These are phyloP conservation scores for Drosophila subpulchrella DNA, from an alignment of 1,140 invertebrate species.

Conservation along the genomic window DNA sequence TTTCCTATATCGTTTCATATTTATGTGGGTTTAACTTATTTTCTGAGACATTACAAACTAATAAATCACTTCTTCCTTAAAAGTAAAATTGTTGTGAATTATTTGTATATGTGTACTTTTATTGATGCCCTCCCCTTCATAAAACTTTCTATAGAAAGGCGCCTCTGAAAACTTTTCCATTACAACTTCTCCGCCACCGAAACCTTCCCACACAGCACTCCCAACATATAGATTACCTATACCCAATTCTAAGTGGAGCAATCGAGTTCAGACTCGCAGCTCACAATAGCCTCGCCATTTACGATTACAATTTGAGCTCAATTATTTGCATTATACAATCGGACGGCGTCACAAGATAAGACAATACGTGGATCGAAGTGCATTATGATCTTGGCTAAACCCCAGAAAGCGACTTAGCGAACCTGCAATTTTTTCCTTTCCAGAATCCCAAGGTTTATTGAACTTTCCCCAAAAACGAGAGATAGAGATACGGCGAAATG, in stretches of 20 bases:
- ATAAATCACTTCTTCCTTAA: too few species aligned
- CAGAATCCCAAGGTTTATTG: slow-evolving; percentile 57
- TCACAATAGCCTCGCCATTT: slow-evolving; percentile 56
- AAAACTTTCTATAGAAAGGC: neutral
- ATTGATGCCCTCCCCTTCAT: neutral
- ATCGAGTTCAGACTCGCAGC: slow-evolving; percentile 53
- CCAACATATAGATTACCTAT: slow-evolving; percentile 19
- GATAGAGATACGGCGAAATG: slow-evolving; percentile 41
- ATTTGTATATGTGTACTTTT: neutral
- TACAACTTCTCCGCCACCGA: neutral
- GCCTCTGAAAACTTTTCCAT: slow-evolving; percentile 18
- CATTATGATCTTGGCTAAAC: slow-evolving; percentile 64
- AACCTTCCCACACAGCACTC: slow-evolving; percentile 12
- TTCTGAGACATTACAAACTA: too few species aligned
- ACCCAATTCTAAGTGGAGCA: slow-evolving; percentile 43
- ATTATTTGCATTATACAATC: slow-evolving; percentile 70
- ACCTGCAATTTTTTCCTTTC: slow-evolving; percentile 20
- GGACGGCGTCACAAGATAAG: slow-evolving; percentile 51
- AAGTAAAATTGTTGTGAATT: too few species aligned
- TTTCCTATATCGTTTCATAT: too few species aligned
- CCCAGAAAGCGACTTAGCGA: slow-evolving; percentile 24
- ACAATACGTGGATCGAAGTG: slow-evolving; percentile 27
- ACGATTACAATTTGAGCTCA: slow-evolving; percentile 66
- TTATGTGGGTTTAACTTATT: too few species aligned
- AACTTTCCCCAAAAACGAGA: slow-evolving; percentile 21